These are phyloP conservation scores for Diglossa cyanea DNA, from an alignment of 2,797 vertebrate genomes.

Conservation along the genomic window DNA sequence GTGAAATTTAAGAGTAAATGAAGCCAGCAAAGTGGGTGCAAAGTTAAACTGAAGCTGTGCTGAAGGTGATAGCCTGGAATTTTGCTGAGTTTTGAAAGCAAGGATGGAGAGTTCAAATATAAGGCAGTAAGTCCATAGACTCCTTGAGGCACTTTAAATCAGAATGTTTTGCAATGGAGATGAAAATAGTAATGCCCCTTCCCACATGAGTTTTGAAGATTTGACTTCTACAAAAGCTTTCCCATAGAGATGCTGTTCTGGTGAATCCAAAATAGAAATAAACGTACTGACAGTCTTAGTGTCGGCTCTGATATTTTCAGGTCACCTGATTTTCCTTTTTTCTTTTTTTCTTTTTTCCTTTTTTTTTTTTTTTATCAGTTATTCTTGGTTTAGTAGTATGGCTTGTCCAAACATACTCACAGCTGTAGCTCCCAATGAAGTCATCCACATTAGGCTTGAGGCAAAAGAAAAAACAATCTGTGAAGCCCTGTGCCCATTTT, in stretches of 20 bases:
- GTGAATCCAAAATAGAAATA: background rate
- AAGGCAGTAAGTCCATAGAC: background rate
- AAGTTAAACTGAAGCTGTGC: background rate
- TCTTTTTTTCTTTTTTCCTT: background rate
- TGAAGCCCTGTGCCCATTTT: background rate
- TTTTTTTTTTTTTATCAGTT: background rate
- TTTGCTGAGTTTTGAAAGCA: background rate
- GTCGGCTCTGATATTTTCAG: background rate
- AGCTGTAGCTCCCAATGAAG: background rate
- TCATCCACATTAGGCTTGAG: background rate
- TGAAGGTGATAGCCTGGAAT: background rate
- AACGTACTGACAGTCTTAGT: rapidly evolving
- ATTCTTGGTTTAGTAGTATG: background rate
- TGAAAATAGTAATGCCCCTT: background rate
- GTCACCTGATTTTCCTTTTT: background rate
- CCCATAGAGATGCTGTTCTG: background rate
- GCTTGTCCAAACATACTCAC: background rate
- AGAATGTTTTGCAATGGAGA: background rate
- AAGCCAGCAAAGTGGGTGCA: background rate
- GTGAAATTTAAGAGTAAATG: background rate
- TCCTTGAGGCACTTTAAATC: background rate
- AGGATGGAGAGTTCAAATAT: background rate
- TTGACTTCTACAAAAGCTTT: background rate
- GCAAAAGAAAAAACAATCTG: background rate
- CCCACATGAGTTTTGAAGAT: rapidly evolving